Evolutionary conservation across 2,113 vertebrate species (phyloP).

Genomic region (Lophochroa leadbeateri): DNA sequence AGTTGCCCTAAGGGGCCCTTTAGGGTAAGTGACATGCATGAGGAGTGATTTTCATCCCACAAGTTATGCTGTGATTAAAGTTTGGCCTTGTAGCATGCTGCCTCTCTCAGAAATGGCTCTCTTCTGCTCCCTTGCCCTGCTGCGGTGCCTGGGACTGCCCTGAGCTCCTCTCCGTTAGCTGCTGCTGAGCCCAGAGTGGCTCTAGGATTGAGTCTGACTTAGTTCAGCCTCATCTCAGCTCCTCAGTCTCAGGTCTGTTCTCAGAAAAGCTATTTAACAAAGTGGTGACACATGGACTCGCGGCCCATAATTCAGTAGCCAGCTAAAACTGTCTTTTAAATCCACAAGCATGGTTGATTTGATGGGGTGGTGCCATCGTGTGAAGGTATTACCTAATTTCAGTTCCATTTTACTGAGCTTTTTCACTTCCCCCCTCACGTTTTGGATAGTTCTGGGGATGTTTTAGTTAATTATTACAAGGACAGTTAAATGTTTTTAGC

Average conservation of each 20-base stretch:
- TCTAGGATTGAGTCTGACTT: not conserved
- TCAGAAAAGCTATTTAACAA: not conserved
- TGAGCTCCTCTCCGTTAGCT: not conserved
- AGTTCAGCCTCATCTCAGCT: not conserved
- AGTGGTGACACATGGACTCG: rapidly evolving
- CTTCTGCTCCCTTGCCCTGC: not conserved
- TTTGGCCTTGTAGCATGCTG: conserved; percentile 16
- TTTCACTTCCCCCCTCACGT: not conserved
- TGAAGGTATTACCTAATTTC: not conserved
- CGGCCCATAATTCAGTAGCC: not conserved
- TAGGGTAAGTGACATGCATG: conserved; percentile 70
- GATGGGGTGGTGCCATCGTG: not conserved
- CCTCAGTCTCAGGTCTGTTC: not conserved
- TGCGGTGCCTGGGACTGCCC: not conserved
- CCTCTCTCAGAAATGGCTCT: not conserved
- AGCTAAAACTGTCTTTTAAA: not conserved
- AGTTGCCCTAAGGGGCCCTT: conserved; percentile 67
- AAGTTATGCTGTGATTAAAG: conserved; percentile 65
- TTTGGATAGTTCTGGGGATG: not conserved
- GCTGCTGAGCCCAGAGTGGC: rapidly evolving
- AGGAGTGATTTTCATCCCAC: conserved; percentile 59
- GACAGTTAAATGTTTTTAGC: not conserved
- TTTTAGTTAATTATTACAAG: not conserved
- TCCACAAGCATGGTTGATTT: not conserved
- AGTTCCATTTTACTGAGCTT: not conserved